Conservation (phyloP, 2,888 invertebrate species). For the Cylindroiulus punctatus region DNA sequence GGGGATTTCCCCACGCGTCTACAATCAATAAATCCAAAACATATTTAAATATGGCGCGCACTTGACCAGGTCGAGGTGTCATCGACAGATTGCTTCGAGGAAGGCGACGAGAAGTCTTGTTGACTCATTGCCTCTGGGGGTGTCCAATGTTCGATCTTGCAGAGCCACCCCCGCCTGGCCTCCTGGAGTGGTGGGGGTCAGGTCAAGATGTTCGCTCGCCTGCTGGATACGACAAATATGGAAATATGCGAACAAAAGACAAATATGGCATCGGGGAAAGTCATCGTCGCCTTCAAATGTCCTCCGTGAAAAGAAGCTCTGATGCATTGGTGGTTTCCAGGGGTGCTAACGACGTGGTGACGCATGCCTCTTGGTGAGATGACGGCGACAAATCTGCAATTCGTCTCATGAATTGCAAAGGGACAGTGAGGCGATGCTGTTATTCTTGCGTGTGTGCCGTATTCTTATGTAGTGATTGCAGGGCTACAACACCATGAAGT, state of each 20-base stretch:
- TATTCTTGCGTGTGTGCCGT: too few relatives aligned
- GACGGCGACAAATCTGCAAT: too few relatives aligned
- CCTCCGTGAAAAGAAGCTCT: background rate
- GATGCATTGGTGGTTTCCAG: too few relatives aligned
- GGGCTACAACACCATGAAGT: too few relatives aligned
- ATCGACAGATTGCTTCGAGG: background rate
- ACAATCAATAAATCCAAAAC: slow-evolving; percentile 34
- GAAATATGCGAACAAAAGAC: background rate
- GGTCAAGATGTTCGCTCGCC: background rate
- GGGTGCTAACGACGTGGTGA: too few relatives aligned
- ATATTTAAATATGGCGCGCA: background rate
- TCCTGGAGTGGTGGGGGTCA: background rate
- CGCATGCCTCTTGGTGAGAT: too few relatives aligned
- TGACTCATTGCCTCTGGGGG: slow-evolving; percentile 30
- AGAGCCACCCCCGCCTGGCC: background rate
- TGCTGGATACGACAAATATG: background rate
- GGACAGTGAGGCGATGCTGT: too few relatives aligned
- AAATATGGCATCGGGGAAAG: slow-evolving; percentile 15
- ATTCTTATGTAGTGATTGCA: too few relatives aligned
- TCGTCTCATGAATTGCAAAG: too few relatives aligned
- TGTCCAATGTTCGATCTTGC: background rate
- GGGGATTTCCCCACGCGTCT: background rate
- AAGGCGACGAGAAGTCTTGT: background rate
- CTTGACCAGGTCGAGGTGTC: background rate
- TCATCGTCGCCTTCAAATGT: background rate